Evolutionary conservation across 2,113 vertebrate genomes (phyloP), one percentile per base, ranked within the genome.

Genomic region (Butorides virescens): DNA sequence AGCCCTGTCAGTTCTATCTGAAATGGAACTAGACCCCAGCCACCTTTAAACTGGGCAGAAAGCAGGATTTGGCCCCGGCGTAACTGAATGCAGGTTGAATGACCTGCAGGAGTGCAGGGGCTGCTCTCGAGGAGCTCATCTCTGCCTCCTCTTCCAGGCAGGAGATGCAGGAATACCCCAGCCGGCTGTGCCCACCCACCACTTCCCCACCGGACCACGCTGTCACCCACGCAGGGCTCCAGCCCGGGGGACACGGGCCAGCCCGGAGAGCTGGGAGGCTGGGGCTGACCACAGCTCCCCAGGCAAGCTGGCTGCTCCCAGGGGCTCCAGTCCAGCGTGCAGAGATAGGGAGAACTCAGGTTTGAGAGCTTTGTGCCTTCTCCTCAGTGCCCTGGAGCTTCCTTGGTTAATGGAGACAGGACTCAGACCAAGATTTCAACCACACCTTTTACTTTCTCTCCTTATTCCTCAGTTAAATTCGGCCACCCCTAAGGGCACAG

Each of bases 121-220:
- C 59, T 59, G 73, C 70, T 65, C 37, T 25, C 23, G 20, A 55
- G 50, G 17, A 62, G 32, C 18, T 90, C 26, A 14, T 36, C 47
- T 32, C 7, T 62, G 61, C 42, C 36, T 23, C 52, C 27, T 72
- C 63, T 46, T 66, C 15, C 59, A 66, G 63, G 75, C 18, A 32
- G 79, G 79, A 59, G 66, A 37, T 29, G 18, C 50, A 47, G 50
- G 14, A 66, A 59, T 36, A n/a, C 9, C 59, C 13, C 2, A 4
- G 14, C 5, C 2, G 2, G 23, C 47, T 66, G 70, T 2, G 11
- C 14, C 26, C 65, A 77, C 29, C 16, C 68, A 8, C 47, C 61
- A 9, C 25, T 23, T 63, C 63, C 20, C 19, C 2, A 3, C 5
- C 0, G 1, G 55, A 42, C n/a, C 32, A 3, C 1, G 2, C 37